Base-by-base conservation (phyloP, 2,797 vertebrate genomes). In the Crax fasciolata region DNA sequence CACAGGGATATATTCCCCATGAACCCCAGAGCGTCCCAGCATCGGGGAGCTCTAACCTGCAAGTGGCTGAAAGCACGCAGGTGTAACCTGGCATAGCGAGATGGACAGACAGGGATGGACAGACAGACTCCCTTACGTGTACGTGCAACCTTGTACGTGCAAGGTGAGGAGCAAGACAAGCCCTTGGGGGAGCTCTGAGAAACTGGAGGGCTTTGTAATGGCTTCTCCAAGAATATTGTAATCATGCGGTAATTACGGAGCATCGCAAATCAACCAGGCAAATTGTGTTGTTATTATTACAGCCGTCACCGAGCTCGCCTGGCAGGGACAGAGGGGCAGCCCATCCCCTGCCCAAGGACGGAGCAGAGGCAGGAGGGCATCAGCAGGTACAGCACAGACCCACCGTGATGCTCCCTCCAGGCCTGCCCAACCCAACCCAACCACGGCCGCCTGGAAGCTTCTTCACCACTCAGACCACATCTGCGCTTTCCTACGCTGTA, bases 191-290 rank as follows among this genome's bases (percentile, higher is more conserved):
- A 95, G 72, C 82, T 89, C 63, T 13, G 89, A 84, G 84, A 35
- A 94, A 28, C 89, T 46, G 72, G 27, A 94, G 68, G 49, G 71
- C 20, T 86, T 84, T 78, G 84, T 74, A 72, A 84, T 3, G 59
- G 88, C 87, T 95, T 94, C 91, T 91, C 81, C 65, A 93, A 97
- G 95, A 93, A 94, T 95, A 89, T 68, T 93, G 93, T 96, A 97
- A 97, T 97, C 97, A 96, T 4, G 13, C 51, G 20, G 90, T 68
- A 97, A 97, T 97, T 97, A 91, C 1, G 35, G 89, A 6, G 19
- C 93, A 91, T 87, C 90, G 92, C 91, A 82, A 96, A 97, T 97
- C 96, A 97, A 44, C 48, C 87, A 48, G 58, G 95, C 89, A 95
- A 93, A 97, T 97, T 87, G 57, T 94, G 67, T 66, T 11, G 9